Conservation (phyloP, 2,797 vertebrate genomes). For the Lacerta bilineata region DNA sequence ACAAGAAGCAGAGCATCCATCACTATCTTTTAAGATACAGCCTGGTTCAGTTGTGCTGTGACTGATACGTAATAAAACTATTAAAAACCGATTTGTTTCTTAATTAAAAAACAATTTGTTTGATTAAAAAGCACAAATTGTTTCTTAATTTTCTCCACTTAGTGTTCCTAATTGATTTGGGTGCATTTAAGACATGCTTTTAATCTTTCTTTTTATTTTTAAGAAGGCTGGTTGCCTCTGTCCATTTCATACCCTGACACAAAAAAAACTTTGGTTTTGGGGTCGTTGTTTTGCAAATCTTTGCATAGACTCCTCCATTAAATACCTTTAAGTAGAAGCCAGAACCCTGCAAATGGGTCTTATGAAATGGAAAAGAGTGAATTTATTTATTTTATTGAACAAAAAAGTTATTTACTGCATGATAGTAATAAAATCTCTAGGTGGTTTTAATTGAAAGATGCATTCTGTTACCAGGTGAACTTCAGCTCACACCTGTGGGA, state of each 20-base stretch:
- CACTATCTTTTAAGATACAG: conserved; percentile 29
- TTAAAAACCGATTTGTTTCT: conserved; percentile 23
- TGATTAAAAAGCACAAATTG: conserved; percentile 25
- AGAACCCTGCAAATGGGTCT: background rate
- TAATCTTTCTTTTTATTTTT: conserved; percentile 3
- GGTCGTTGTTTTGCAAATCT: background rate
- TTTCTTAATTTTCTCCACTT: conserved; percentile 25
- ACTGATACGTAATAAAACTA: conserved; percentile 20
- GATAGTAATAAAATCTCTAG: no score
- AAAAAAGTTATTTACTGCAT: no score
- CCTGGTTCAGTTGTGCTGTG: conserved; percentile 34
- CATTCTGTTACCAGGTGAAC: background rate
- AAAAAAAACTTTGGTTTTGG: background rate
- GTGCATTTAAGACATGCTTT: background rate
- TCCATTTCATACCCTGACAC: background rate
- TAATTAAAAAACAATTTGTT: conserved; percentile 34
- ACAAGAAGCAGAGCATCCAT: conserved; percentile 23
- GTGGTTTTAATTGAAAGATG: background rate
- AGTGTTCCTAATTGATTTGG: conserved; percentile 15
- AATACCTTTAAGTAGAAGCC: background rate
- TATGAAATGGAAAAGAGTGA: background rate
- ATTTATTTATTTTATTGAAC: no score
- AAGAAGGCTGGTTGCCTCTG: background rate
- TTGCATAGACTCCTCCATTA: background rate
- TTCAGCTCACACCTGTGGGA: background rate